Evolutionary conservation across 2,888 invertebrate genomes (phyloP), one percentile per base, ranked within the genome.

Genomic region (Hyppa rectilinea): DNA sequence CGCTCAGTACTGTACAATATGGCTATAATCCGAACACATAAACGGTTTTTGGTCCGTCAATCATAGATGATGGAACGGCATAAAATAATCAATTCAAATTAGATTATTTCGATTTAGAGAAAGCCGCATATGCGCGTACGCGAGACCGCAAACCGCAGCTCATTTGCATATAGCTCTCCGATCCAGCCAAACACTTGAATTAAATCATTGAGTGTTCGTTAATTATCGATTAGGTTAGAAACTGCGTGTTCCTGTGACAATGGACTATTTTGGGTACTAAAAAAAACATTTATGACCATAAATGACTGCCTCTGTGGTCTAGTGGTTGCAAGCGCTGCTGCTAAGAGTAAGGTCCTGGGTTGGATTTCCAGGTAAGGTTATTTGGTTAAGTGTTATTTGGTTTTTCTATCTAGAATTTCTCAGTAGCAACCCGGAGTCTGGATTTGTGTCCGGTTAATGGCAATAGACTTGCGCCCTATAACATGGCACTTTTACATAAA

Each of bases 91-190:
- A 80, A 87, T 85, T 79, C 73, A 71, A 85, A 87, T 86, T 82
- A 80, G 82, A 86, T 83, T 80, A 86, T 83, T 79, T 80, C 75
- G 71, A 73, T 82, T 83, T 83, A 77, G 77, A 71, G 43, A 63
- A 72, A 61, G 77, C 75, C 75, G 78, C 72, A 81, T 71, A 66
- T 63, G 71, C 61, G 71, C 61, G 74, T 63, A 69, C 65, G 64
- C 56, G 66, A 60, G 20, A 78, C 85, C 85, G 56, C 86, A 87
- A 68, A 87, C 89, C 89, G 66, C 88, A 85, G 40, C 71, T 84
- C 81, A 86, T 87, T 86, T 84, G 82, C 85, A 80, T 78, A 86
- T 82, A 84, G 75, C 81, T 78, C 70, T 43, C 69, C 74, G 66
- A 79, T 75, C 66, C 76, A 71, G 23, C 65, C 78, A 83, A 83